phyloP scores from a whole-genome alignment of 2,888 invertebrate species.

The Cremastobaeus sp. region DNA sequence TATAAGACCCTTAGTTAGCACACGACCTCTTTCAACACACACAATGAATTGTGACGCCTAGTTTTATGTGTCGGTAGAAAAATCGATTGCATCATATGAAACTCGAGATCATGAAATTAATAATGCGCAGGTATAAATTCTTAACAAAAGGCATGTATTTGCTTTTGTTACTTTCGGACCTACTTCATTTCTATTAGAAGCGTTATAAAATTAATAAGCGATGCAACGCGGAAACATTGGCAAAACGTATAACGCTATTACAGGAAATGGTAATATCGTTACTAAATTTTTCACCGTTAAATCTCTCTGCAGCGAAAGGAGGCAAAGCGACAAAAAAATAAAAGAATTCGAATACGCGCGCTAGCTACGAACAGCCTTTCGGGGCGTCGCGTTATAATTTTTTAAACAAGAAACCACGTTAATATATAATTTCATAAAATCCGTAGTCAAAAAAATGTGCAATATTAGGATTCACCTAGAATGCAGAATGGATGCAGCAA shows the following conservation, averaged over 20 bases:
- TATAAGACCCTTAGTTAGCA: too few relatives aligned
- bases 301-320: slow-evolving; percentile 22
- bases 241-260: slow-evolving; percentile 19
- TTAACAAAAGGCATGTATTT: too few relatives aligned
- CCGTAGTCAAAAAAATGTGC: slow-evolving; percentile 21
- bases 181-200: too few relatives aligned
- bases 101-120: too few relatives aligned
- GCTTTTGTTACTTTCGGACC: too few relatives aligned
- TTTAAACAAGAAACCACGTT: slow-evolving; percentile 47
- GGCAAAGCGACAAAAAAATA: slow-evolving; percentile 37
- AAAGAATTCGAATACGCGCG: slow-evolving; percentile 45
- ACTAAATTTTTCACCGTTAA: slow-evolving; percentile 44
- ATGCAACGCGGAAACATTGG: slow-evolving; percentile 16
- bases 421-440: slow-evolving; percentile 41
- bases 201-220: slow-evolving; percentile 38
- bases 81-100: too few relatives aligned
- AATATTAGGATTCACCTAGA: slow-evolving; percentile 18
- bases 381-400: slow-evolving; percentile 37
- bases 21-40: too few relatives aligned
- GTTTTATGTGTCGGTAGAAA: too few relatives aligned
- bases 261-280: slow-evolving; percentile 33
- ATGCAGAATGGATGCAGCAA: slow-evolving; percentile 9
- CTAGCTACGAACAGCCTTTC: slow-evolving; percentile 37
- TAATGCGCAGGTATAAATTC: too few relatives aligned
- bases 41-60: too few relatives aligned